Conservation (phyloP, 2,888 invertebrate genomes). For the Caenorhabditis sinica region DNA sequence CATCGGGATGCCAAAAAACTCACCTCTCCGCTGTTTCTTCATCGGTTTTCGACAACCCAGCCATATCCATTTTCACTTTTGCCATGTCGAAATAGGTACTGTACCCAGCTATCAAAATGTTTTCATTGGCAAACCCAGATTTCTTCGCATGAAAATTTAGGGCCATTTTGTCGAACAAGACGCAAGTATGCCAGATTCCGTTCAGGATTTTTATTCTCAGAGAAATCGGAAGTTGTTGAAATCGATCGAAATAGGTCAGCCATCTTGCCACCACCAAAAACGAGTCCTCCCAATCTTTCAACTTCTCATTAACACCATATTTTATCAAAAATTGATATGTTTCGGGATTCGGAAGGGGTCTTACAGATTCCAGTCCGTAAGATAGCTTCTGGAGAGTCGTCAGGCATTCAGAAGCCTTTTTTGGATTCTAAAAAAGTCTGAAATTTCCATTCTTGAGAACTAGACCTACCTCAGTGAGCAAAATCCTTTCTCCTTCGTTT, state of each 20-base stretch:
- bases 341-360: neutral
- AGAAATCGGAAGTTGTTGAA: neutral
- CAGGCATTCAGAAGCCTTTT: no score
- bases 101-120: neutral
- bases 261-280: neutral
- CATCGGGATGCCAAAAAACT: neutral
- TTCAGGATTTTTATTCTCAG: neutral
- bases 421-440: neutral
- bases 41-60: neutral
- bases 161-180: neutral
- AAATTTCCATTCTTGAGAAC: neutral
- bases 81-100: neutral
- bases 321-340: neutral
- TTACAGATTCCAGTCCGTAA: neutral
- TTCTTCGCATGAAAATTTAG: constrained; percentile 2
- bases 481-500: neutral
- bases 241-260: neutral
- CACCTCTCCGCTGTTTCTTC: neutral
- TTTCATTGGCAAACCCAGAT: neutral
- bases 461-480: neutral
- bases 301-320: neutral
- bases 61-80: neutral
- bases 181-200: constrained; percentile 2
- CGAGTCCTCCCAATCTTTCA: neutral
- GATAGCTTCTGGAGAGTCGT: neutral